These are phyloP conservation scores for Lithophane leautieri DNA, from an alignment of 2,888 invertebrate genomes.

Conservation along the genomic window DNA sequence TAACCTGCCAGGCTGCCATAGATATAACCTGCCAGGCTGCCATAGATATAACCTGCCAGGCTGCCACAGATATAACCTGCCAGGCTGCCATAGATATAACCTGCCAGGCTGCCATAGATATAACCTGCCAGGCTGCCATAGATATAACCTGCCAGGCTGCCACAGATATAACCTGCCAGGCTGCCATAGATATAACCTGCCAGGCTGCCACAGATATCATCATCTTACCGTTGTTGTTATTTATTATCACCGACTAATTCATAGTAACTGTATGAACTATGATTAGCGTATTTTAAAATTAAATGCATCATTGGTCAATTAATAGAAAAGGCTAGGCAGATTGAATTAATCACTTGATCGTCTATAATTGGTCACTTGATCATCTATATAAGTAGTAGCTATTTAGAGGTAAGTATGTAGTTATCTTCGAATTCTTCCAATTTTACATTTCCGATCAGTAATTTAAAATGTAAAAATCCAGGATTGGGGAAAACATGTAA, in stretches of 20 bases:
- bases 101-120: no score
- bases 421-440: background rate
- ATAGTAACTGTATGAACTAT: background rate
- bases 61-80: background rate
- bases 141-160: no score
- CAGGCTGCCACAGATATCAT: constrained; percentile 1
- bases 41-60: background rate
- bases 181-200: no score
- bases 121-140: no score
- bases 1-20: background rate
- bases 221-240: constrained; percentile 1
- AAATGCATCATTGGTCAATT: background rate
- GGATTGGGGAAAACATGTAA: background rate
- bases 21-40: background rate
- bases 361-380: background rate
- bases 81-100: no score
- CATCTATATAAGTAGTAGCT: background rate
- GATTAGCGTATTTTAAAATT: constrained; percentile 1
- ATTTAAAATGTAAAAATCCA: background rate
- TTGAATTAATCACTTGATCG: background rate
- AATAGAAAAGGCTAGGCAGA: no score
- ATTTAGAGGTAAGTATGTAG: background rate
- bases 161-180: no score
- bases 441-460: background rate
- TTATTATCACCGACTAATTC: background rate